Base-by-base conservation (phyloP, 2,888 invertebrate species). In the Ichneumoninae sp. region DNA sequence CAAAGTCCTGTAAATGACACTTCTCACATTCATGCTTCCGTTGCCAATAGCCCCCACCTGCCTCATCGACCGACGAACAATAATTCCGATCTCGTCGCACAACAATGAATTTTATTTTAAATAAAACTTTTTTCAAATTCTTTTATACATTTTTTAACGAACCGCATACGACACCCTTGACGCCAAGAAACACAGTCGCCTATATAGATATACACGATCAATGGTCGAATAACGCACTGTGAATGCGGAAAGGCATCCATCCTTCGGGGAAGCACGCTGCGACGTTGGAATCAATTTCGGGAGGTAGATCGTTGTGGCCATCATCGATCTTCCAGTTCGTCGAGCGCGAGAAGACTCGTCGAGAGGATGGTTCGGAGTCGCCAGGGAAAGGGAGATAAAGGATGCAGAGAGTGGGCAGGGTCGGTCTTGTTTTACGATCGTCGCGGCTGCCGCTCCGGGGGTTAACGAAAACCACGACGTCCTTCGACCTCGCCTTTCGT, bases 381-480 rank as follows among this genome's bases (percentile, higher is more conserved):
- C 52, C 36, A 19, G 66, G 10, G 47, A 22, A 66, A 76, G 36
- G 66, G 47, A n/a, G 54, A 33, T 16, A 44, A 69, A 6, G 47
- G 75, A 75, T 63, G 68, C 36, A 65, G 16, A 44, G 57, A 36
- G 8, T 22, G 80, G 50, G 47, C 50, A 44, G 75, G 57, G 8
- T 57, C 26, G 57, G 10, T 26, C 57, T 75, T 83, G 79, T 80
- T 83, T 83, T 83, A 83, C 75, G 80, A 83, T 66, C 79, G 65
- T 57, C 54, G 75, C 54, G 52, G 22, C 54, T 50, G 60, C 65
- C 47, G 36, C 57, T 5, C 40, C 10, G 13, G 44, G 33, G 75
- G 71, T 66, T 66, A 70, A 52, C 30, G 33, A 44, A 70, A 74
- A 44, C 73, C 68, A 36, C 71, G 30, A 68, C 60, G 47, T 79